A percentile compares a stretch with the other conserved stretches of the same genome.
Conservation (phyloP, 2,888 invertebrate genomes). For the Epinotia bilunana region DNA sequence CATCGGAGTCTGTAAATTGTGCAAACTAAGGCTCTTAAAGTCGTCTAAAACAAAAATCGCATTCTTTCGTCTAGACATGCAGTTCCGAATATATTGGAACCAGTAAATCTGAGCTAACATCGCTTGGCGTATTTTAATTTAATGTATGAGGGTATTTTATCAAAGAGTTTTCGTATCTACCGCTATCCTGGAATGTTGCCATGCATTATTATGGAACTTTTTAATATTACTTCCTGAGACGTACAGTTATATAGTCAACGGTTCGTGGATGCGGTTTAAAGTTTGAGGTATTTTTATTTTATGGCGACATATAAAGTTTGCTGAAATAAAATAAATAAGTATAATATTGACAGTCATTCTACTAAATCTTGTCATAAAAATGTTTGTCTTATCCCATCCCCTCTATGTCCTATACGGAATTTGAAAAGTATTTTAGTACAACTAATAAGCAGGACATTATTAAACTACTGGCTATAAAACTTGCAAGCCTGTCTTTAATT, state of each 20-base stretch:
- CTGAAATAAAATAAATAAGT: background rate
- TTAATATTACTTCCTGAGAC: constrained; percentile 63
- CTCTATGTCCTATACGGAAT: no score
- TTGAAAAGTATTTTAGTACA: no score
- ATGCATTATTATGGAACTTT: constrained; percentile 64
- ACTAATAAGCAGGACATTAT: no score
- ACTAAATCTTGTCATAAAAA: no score
- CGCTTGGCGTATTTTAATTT: constrained; percentile 38
- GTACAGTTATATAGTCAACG: constrained; percentile 46
- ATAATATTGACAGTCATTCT: background rate
- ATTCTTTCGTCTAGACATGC: background rate
- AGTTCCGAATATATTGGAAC: constrained; percentile 11
- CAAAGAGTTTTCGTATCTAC: constrained; percentile 44
- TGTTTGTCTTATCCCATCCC: no score
- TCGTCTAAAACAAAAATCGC: background rate
- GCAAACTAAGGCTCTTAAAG: no score
- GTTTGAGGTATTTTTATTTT: constrained; percentile 1
- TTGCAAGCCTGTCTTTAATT: no score
- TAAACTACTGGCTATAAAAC: no score
- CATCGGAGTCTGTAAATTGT: no score
- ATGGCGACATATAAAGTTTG: background rate
- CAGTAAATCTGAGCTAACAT: background rate
- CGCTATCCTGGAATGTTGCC: constrained; percentile 63
- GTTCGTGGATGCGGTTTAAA: constrained; percentile 1
- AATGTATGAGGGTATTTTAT: constrained; percentile 45